Percentiles rank a stretch among this genome's conserved stretches.
Evolutionary conservation across 2,888 invertebrate genomes (phyloP).

Genomic region (Dryococelus australis): DNA sequence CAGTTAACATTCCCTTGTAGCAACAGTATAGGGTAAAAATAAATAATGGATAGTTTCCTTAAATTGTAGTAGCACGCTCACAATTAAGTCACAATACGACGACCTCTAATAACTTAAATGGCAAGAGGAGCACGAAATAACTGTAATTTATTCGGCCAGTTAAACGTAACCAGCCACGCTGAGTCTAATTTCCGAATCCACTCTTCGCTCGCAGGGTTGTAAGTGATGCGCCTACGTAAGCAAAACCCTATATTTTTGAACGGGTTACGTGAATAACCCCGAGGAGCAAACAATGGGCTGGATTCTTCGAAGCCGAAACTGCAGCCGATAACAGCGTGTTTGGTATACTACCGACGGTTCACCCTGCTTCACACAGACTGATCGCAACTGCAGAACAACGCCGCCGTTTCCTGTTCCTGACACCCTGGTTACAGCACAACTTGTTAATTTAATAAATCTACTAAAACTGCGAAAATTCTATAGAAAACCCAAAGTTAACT

Average conservation of each 20-base stretch:
- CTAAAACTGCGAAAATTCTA: too few species aligned
- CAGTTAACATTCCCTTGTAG: too few species aligned
- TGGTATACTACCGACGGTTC: too few species aligned
- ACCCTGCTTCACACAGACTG: too few species aligned
- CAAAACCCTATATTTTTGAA: neutral
- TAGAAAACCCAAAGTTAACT: too few species aligned
- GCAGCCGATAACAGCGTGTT: neutral
- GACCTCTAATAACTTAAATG: neutral
- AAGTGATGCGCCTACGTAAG: neutral
- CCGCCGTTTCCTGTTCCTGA: too few species aligned
- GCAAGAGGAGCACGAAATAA: neutral
- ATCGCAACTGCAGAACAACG: too few species aligned
- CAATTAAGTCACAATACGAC: neutral
- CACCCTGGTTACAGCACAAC: too few species aligned
- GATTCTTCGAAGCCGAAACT: neutral
- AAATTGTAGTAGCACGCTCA: neutral
- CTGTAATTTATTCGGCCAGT: neutral
- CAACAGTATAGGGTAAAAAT: too few species aligned
- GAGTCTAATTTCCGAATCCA: neutral
- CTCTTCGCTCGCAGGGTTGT: neutral
- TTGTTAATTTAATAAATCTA: too few species aligned
- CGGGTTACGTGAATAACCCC: neutral
- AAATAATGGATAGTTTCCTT: neutral
- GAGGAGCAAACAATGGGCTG: neutral
- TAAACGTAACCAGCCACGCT: neutral